Conservation (phyloP, 2,888 invertebrate species). For the Plemyria rubiginata region DNA sequence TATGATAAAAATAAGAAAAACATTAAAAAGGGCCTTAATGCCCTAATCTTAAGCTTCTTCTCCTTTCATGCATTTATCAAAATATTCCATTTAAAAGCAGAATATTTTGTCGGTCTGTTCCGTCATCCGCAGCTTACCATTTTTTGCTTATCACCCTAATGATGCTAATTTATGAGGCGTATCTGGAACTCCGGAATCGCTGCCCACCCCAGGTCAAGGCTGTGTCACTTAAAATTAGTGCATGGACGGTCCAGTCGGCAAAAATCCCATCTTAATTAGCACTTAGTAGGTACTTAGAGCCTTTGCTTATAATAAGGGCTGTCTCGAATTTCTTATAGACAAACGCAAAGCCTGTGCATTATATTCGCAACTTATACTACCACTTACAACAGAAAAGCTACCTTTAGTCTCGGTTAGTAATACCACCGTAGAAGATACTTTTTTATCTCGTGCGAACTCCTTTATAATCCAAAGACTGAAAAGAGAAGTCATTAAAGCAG, state of each 20-base stretch:
- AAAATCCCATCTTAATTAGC: too few species aligned
- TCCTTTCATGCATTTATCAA: slow-evolving; percentile 24
- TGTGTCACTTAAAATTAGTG: slow-evolving; percentile 2
- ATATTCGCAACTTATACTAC: too few species aligned
- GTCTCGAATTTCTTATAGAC: too few species aligned
- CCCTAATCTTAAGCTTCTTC: neutral
- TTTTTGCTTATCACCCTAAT: slow-evolving; percentile 47
- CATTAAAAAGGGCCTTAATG: slow-evolving; percentile 5
- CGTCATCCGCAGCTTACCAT: slow-evolving; percentile 41
- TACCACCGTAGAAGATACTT: too few species aligned
- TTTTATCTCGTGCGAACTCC: too few species aligned
- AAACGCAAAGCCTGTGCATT: too few species aligned
- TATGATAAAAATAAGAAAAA: neutral
- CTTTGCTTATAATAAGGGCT: too few species aligned
- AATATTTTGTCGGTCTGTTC: slow-evolving; percentile 36
- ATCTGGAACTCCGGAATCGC: slow-evolving; percentile 35
- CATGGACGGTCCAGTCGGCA: neutral
- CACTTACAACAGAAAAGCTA: too few species aligned
- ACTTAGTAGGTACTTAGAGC: too few species aligned
- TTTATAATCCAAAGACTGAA: too few species aligned
- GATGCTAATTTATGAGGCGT: slow-evolving; percentile 45
- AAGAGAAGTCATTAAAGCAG: too few species aligned
- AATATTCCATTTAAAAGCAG: slow-evolving; percentile 34
- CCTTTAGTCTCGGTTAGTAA: too few species aligned
- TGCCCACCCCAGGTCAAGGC: slow-evolving; percentile 30